Evolutionary conservation across 1,140 invertebrate species (phyloP), one percentile per base, ranked within the genome.

Genomic region (Lasioglossum baleicum): DNA sequence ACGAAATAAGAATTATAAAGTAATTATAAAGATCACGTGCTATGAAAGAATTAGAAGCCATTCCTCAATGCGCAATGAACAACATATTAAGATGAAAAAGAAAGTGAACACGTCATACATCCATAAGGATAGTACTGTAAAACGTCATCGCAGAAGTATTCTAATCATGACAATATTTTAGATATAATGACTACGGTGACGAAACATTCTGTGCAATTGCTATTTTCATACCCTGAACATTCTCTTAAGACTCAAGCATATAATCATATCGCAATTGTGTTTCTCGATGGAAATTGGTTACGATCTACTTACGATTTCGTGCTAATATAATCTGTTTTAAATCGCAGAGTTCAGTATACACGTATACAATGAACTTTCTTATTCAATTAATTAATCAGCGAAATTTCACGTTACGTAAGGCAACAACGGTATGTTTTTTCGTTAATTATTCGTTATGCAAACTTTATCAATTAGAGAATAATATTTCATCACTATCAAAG

Each of bases 231-330:
- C 11, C 11, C 0, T 7, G 48, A 17, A 17, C 11, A 4, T 10
- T 26, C 8, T 56, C 56, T 58, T 58, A 58, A 20, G 31, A 26
- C 20, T n/a, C 53, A 20, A 75, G 8, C 22, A 40, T 10, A 7
- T 40, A 48, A 71, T 76, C 42, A 56, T 40, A 26, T 17, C 15
- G 44, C 22, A 60, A 58, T n/a, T 51, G 44, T 48, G 17, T 61
- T 60, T 61, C 71, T 44, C 35, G 35, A 65, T 80, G 51, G 66
- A 64, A 75, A 75, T 66, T 48, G 81, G 81, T 84, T 61, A 83
- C 76, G 67, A 78, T 70, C 83, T 83, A 63, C 40, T 83, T 84
- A 44, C 65, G 51, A 53, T 76, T 72, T n/a, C 51, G 53, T n/a
- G 31, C n/a, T 22, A 20, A 75, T 20, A 7, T 42, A 22, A 4